These are phyloP conservation scores for Macrobrachium rosenbergii DNA, from an alignment of 1,140 invertebrate genomes.

Conservation along the genomic window DNA sequence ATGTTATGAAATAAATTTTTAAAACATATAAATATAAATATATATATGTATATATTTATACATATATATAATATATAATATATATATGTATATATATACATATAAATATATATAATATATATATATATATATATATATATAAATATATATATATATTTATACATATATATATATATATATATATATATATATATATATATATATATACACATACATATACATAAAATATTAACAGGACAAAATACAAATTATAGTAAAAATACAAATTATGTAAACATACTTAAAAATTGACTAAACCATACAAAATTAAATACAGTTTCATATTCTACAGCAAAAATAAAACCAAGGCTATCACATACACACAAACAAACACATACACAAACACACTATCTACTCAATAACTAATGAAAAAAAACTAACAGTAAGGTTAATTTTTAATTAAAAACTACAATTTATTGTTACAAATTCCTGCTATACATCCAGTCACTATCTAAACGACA, in stretches of 20 bases:
- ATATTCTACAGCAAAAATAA: too few species aligned
- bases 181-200: neutral
- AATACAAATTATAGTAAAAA: too few species aligned
- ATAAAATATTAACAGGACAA: neutral
- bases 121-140: neutral
- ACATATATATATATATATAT: neutral
- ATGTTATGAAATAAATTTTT: too few species aligned
- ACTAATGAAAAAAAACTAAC: neutral
- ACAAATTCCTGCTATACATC: too few species aligned
- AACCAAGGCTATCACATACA: neutral
- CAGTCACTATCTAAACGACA: too few species aligned
- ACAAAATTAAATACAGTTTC: too few species aligned
- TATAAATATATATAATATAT: neutral
- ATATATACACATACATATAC: neutral
- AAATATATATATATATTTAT: neutral
- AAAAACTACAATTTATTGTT: neutral
- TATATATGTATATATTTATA: too few species aligned
- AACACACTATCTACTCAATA: neutral
- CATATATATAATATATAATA: too few species aligned
- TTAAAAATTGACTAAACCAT: too few species aligned
- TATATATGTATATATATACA: too few species aligned
- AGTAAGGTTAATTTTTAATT: neutral
- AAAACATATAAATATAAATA: too few species aligned
- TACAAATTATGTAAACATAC: too few species aligned
- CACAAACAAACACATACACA: conserved; percentile 14